Evolutionary conservation across 2,797 vertebrate genomes (phyloP), one percentile per base, ranked within the genome.

Genomic region (Helostoma temminkii): DNA sequence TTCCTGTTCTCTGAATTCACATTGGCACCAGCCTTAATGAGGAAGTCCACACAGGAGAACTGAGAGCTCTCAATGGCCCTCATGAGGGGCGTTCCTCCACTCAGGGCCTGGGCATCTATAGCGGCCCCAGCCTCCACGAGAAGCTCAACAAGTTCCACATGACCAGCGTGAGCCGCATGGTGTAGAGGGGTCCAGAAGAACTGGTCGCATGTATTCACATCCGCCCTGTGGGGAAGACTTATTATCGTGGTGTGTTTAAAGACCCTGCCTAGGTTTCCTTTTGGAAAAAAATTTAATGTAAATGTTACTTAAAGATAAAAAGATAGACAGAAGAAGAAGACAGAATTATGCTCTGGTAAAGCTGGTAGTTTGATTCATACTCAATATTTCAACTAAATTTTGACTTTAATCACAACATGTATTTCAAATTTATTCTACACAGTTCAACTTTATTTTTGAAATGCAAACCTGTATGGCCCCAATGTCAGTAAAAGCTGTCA

Each of bases 131-230:
- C 86, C 46, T 94, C 79, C 54, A 99, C 48, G 1, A 99, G 89
- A 49, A 97, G 90, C 30, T 96, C 82, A 10, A 94, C 83, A 2
- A 97, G 86, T 14, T 96, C 94, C 21, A 94, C 87, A 30, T 97
- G 94, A 24, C 98, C 98, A 0, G 95, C 91, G 0, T 96, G 93
- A 75, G 96, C 96, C 0, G 98, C 97, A 0, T 97, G 96, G 68
- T 99, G 98, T 26, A 99, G 95, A 0, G 98, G 94, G 5, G 95
- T 98, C 98, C 98, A 99, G 70, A 90, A 69, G 86, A 98, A 97
- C 91, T 97, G 97, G 85, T 98, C 98, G 12, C 84, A 83, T 9
- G 88, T 66, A 0, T 95, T 95, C 43, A 96, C 92, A 0, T 94
- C 86, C 1, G 96, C 96, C 76, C 92, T 93, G 83, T 47, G 4